Evolutionary conservation across 2,797 vertebrate species (phyloP).

Genomic region (Mus caroli): DNA sequence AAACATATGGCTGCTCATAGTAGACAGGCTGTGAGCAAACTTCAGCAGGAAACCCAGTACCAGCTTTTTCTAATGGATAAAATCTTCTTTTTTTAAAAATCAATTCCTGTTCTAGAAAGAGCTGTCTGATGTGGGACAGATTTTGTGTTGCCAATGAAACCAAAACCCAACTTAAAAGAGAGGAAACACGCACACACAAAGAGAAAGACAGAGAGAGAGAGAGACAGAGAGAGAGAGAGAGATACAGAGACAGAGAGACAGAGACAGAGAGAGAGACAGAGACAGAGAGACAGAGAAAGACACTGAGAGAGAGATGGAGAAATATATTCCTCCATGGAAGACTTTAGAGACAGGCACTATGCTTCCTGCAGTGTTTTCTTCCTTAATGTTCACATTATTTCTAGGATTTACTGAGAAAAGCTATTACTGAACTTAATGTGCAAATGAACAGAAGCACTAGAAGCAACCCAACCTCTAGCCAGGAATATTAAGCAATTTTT

Average conservation of each 20-base stretch:
- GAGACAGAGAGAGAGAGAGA: too few relatives aligned
- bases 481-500: background rate
- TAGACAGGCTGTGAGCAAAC: background rate
- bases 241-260: too few relatives aligned
- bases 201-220: too few relatives aligned
- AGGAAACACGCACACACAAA: background rate
- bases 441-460: background rate
- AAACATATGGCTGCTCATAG: fast-evolving
- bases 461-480: too few relatives aligned
- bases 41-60: background rate
- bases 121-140: fast-evolving
- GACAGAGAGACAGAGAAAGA: too few relatives aligned
- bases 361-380: background rate
- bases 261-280: too few relatives aligned
- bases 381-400: background rate
- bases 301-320: background rate
- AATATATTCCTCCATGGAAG: background rate
- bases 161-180: background rate
- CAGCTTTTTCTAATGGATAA: background rate
- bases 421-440: background rate
- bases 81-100: background rate
- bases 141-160: background rate
- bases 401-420: background rate
- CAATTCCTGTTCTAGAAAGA: background rate
- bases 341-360: background rate